These are phyloP conservation scores for Dendrocincla tyrannina DNA, from an alignment of 2,797 vertebrate species.

Conservation along the genomic window DNA sequence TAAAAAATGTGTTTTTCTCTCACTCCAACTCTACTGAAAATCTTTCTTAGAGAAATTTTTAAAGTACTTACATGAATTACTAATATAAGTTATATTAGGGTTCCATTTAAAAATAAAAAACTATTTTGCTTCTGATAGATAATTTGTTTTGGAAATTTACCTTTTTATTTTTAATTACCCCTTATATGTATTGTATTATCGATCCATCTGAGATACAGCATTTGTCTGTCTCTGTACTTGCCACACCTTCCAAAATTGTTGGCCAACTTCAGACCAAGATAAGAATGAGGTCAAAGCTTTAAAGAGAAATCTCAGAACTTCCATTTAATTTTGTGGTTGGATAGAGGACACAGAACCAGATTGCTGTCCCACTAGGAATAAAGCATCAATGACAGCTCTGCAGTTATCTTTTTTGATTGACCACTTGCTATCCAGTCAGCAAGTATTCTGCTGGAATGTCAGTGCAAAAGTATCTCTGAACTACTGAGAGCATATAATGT, in stretches of 20 bases:
- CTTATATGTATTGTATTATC: neutral
- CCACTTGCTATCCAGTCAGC: neutral
- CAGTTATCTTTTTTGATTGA: neutral
- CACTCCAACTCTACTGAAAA: neutral
- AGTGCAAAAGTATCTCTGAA: neutral
- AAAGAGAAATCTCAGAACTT: neutral
- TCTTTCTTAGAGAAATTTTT: neutral
- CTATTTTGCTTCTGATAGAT: neutral
- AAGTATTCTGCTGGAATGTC: neutral
- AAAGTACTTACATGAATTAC: neutral
- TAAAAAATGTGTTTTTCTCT: neutral
- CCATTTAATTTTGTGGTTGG: neutral
- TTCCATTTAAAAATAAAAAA: neutral
- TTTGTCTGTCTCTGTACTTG: neutral
- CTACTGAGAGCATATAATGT: neutral
- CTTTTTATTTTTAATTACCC: neutral
- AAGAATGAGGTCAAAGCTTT: neutral
- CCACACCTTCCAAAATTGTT: neutral
- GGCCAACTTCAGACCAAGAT: neutral
- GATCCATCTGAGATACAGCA: neutral
- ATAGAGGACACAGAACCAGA: neutral
- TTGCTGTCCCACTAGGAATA: neutral
- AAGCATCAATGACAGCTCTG: neutral
- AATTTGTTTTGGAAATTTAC: neutral
- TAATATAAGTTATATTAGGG: neutral